Evolutionary conservation across 1,140 invertebrate species (phyloP).

Genomic region (Popillia japonica): DNA sequence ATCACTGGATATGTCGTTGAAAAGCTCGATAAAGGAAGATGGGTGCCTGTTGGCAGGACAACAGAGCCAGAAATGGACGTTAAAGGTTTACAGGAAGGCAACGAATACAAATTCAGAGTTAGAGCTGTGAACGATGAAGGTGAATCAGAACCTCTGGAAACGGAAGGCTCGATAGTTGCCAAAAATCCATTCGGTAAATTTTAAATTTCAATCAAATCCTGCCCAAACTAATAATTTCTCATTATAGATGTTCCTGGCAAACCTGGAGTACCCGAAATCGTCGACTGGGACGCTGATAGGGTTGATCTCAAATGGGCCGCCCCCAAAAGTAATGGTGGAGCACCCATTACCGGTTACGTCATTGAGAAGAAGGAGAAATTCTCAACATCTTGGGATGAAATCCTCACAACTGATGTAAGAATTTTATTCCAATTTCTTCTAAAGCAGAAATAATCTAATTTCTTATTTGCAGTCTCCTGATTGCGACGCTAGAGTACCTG

Average conservation of each 20-base stretch:
- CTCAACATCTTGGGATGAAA: conserved; percentile 87
- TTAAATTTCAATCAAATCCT: neutral
- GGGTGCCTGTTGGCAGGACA: conserved; percentile 90
- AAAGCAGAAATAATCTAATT: conserved; percentile 1
- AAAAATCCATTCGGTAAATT: conserved; percentile 89
- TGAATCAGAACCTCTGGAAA: conserved; percentile 93
- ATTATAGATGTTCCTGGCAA: conserved; percentile 78
- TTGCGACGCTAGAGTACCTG: conserved; percentile 83
- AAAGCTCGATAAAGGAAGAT: conserved; percentile 95
- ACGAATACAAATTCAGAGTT: conserved; percentile 96
- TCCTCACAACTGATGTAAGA: conserved; percentile 77
- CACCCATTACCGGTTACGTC: conserved; percentile 94
- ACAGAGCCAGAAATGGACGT: conserved; percentile 90
- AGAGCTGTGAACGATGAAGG: conserved; percentile 98
- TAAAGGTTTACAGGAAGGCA: conserved; percentile 90
- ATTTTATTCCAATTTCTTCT: conserved; percentile 5
- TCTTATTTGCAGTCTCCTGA: conserved; percentile 69
- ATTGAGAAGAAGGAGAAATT: conserved; percentile 97
- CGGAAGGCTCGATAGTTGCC: conserved; percentile 82
- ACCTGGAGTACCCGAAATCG: conserved; percentile 86
- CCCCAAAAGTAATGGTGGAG: conserved; percentile 89
- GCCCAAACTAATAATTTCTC: conserved; percentile 58
- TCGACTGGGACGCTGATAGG: conserved; percentile 93
- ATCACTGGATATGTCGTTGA: conserved; percentile 97
- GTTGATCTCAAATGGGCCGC: conserved; percentile 94